Evolutionary conservation across 2,113 vertebrate genomes (phyloP).

Genomic region (Ptilorrhoa leucosticta): DNA sequence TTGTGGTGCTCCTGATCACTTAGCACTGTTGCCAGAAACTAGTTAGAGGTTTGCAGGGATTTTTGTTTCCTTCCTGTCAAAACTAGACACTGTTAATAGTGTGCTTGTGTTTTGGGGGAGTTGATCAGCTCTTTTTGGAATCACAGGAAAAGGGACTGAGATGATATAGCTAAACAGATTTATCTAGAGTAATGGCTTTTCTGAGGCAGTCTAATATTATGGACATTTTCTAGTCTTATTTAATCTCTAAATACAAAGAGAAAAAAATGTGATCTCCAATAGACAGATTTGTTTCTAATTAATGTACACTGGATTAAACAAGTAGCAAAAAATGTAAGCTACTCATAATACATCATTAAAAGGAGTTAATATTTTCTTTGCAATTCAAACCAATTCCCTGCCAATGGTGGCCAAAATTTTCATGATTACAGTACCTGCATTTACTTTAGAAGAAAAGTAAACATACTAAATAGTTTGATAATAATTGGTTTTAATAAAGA

Average conservation of each 20-base stretch:
- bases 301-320: background rate
- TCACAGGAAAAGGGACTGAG: background rate
- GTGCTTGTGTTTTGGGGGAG: background rate
- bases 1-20: slow-evolving; percentile 31
- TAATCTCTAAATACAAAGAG: background rate
- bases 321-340: background rate
- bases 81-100: background rate
- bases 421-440: background rate
- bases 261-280: background rate
- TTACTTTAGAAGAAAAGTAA: background rate
- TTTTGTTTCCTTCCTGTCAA: background rate
- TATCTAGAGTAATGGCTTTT: background rate
- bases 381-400: background rate
- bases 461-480: background rate
- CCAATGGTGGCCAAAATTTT: background rate
- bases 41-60: background rate
- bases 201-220: background rate
- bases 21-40: background rate
- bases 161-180: background rate
- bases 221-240: background rate
- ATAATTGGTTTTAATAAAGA: background rate
- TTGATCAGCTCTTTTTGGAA: background rate
- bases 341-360: background rate
- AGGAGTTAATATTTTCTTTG: background rate
- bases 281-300: background rate